A percentile compares a stretch with the other conserved stretches of the same genome.
Evolutionary conservation across 1,140 invertebrate genomes (phyloP).

Genomic region (Galleria mellonella): DNA sequence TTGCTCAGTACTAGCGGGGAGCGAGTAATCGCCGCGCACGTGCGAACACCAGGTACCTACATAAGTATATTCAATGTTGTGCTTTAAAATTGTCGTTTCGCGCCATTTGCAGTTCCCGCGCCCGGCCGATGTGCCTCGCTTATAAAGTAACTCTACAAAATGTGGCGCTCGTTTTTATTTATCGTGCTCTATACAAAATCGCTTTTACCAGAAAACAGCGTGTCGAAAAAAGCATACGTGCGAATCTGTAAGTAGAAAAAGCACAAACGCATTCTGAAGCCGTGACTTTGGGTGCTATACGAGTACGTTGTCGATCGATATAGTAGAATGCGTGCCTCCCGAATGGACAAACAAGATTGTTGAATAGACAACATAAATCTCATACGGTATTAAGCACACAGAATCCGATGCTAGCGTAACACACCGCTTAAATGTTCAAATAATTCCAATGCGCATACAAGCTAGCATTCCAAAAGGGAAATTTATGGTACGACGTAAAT

Average conservation of each 20-base stretch:
- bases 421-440: constrained; percentile 29
- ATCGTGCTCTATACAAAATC: constrained; percentile 28
- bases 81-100: constrained; percentile 69
- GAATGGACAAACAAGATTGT: constrained; percentile 24
- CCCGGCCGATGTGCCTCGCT: constrained; percentile 46
- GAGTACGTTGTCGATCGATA: not conserved
- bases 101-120: constrained; percentile 56
- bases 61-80: constrained; percentile 60
- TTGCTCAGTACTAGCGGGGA: constrained; percentile 37
- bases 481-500: no score
- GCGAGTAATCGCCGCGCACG: constrained; percentile 61
- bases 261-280: not conserved
- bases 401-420: constrained; percentile 23
- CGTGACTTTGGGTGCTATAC: not conserved
- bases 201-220: constrained; percentile 33
- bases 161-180: constrained; percentile 46
- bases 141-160: constrained; percentile 60
- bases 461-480: no score
- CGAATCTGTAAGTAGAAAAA: not conserved
- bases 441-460: constrained; percentile 21
- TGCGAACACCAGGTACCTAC: constrained; percentile 42
- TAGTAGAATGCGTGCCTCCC: not conserved
- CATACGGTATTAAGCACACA: constrained; percentile 5
- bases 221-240: constrained; percentile 22
- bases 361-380: constrained; percentile 33